These are phyloP conservation scores for Eptatretus burgeri DNA, from an alignment of 2,113 vertebrate genomes.

Conservation along the genomic window DNA sequence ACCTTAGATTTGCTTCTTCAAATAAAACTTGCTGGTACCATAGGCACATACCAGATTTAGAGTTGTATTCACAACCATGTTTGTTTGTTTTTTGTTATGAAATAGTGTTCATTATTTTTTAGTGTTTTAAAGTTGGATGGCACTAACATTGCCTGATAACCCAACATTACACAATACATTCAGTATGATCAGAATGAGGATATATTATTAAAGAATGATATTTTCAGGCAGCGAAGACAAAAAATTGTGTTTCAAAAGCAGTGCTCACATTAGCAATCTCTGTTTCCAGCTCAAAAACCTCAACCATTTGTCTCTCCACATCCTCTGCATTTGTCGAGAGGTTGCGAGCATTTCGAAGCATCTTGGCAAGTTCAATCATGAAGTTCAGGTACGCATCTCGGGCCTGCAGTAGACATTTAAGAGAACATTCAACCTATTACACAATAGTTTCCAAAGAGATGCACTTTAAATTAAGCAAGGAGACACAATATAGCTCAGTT, in stretches of 20 bases:
- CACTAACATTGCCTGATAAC: too few species aligned
- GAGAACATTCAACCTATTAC: background rate
- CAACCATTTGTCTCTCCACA: slow-evolving; percentile 44
- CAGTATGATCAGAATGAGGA: too few species aligned
- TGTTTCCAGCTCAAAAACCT: slow-evolving; percentile 56
- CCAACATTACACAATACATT: too few species aligned
- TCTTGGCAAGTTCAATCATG: slow-evolving; percentile 46
- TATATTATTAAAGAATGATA: too few species aligned
- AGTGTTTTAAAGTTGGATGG: too few species aligned
- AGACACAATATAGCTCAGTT: slow-evolving; percentile 12
- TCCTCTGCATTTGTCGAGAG: slow-evolving; percentile 25
- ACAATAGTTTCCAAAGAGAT: slow-evolving; percentile 8
- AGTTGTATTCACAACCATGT: too few species aligned
- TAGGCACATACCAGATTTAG: too few species aligned
- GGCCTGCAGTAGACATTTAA: slow-evolving; percentile 20
- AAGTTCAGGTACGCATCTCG: slow-evolving; percentile 60
- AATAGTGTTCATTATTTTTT: too few species aligned
- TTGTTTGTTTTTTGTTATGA: too few species aligned
- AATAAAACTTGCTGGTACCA: too few species aligned
- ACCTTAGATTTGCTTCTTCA: too few species aligned
- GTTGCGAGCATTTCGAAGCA: slow-evolving; percentile 44
- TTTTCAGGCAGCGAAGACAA: too few species aligned
- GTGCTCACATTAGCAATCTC: slow-evolving; percentile 55
- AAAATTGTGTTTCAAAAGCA: background rate
- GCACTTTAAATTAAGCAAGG: slow-evolving; percentile 12